Evolutionary conservation across 1,140 invertebrate genomes (phyloP).

Genomic region (Apis dorsata): DNA sequence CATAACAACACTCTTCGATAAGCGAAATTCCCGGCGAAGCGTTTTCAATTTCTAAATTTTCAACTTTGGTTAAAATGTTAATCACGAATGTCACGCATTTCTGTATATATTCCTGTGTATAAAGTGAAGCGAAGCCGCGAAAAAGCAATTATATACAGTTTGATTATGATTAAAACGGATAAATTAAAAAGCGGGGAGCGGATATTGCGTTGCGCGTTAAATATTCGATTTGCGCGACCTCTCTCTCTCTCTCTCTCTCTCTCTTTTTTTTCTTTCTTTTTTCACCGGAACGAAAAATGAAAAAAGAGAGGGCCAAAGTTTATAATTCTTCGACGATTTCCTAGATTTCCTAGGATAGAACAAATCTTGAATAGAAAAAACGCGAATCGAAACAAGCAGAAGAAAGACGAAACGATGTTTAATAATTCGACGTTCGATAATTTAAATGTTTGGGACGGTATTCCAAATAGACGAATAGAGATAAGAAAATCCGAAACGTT

Average conservation of each 20-base stretch:
- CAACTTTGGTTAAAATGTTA: neutral
- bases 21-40: neutral
- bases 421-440: too few species aligned
- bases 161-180: neutral
- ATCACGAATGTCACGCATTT: neutral
- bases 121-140: neutral
- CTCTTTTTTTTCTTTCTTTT: too few species aligned
- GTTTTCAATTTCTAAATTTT: neutral
- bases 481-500: conserved; percentile 39
- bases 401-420: too few species aligned
- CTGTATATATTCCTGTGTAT: neutral
- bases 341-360: too few species aligned
- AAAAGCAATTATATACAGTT: neutral
- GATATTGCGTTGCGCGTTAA: neutral
- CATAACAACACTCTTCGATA: neutral
- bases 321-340: too few species aligned
- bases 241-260: too few species aligned
- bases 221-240: neutral
- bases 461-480: too few species aligned
- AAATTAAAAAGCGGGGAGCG: neutral
- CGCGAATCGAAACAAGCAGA: too few species aligned
- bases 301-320: too few species aligned
- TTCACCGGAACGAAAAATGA: too few species aligned
- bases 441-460: too few species aligned
- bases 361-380: too few species aligned